Base-by-base conservation (phyloP, 2,113 vertebrate genomes). In the Sorex fumeus region DNA sequence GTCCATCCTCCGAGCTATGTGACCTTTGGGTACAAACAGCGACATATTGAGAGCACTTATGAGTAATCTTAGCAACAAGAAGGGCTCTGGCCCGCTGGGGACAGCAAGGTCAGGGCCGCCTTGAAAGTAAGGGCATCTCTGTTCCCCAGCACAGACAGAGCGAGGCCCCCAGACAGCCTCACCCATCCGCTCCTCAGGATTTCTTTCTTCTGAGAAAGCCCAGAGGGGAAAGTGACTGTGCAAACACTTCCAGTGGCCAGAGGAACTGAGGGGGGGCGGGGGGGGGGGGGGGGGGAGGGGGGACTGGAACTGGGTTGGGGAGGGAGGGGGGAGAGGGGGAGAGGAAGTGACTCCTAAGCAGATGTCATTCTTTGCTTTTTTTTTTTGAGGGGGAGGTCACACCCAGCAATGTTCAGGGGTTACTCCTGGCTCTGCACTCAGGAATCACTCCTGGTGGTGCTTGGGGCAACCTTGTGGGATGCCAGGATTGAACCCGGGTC, bases 131-230 rank as follows among this genome's bases (percentile, higher is more conserved):
- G 69, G 19, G 21, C 9, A 13, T 36, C 78, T 60, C 81, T 91
- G 77, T 2, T 71, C n/a, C 60, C 34, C 8, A 0, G 2, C 8
- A 25, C 21, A 0, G 0, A 25, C 21, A 0, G 0, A 8, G 19
- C 57, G 0, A 2, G 32, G 1, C 30, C 19, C 84, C 64, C 19
- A 0, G 25, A 69, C 32, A 30, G 9, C 78, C 62, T n/a, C 76
- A 36, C 50, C 47, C 69, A 0, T 77, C 10, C 3, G 0, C 69
- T 28, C 53, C 18, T 60, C 21, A 27, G 13, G 11, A 21, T 25
- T 15, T 36, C 75, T 78, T 78, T 47, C 75, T 78, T 78, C 75
- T 25, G 84, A 80, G 34, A 19, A 67, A 84, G 72, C 67, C 84
- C 72, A 85, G 19, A n/a, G 67, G 81, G 66, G 70, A 85, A 19